A percentile compares a stretch with the other conserved stretches of the same genome.
Evolutionary conservation across 1,140 invertebrate species (phyloP).

Genomic region (Drosophila jambulina): DNA sequence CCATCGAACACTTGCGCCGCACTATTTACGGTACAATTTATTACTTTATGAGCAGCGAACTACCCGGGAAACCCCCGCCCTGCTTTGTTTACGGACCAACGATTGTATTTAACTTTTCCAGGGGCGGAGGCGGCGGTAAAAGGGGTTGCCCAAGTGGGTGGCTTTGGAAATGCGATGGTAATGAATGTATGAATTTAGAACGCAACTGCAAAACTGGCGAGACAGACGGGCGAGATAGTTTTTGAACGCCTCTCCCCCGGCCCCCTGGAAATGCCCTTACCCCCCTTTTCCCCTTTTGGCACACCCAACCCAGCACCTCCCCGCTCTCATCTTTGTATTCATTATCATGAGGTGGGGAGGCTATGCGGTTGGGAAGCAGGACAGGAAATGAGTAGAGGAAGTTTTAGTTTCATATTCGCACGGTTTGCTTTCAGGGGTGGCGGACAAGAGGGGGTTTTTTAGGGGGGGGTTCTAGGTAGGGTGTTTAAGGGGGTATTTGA

Average conservation of each 20-base stretch:
- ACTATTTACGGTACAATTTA: slow-evolving; percentile 84
- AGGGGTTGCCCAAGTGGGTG: background rate
- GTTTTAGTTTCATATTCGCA: slow-evolving; percentile 81
- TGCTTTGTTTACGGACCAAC: slow-evolving; percentile 74
- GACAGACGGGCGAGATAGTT: slow-evolving; percentile 80
- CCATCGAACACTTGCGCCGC: slow-evolving; percentile 71
- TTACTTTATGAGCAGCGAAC: slow-evolving; percentile 81
- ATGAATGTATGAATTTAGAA: slow-evolving; percentile 84
- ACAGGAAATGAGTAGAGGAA: slow-evolving; percentile 83
- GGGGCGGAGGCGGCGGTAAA: background rate
- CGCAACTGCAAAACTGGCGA: slow-evolving; percentile 79
- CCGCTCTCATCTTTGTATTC: slow-evolving; percentile 25
- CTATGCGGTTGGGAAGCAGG: slow-evolving; percentile 39
- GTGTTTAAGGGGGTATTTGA: background rate
- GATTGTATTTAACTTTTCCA: slow-evolving; percentile 78
- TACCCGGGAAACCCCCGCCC: slow-evolving; percentile 17
- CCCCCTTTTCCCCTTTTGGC: background rate
- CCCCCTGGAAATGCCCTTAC: background rate
- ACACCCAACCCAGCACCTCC: no score
- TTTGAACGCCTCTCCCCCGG: slow-evolving; percentile 38
- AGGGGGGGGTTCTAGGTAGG: no score
- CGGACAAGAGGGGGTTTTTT: slow-evolving; percentile 3
- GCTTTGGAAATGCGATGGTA: slow-evolving; percentile 73
- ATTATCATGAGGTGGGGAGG: slow-evolving; percentile 50
- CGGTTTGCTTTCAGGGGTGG: slow-evolving; percentile 20